These are phyloP conservation scores for Neosalanx taihuensis DNA, from an alignment of 2,797 vertebrate genomes.

Conservation along the genomic window DNA sequence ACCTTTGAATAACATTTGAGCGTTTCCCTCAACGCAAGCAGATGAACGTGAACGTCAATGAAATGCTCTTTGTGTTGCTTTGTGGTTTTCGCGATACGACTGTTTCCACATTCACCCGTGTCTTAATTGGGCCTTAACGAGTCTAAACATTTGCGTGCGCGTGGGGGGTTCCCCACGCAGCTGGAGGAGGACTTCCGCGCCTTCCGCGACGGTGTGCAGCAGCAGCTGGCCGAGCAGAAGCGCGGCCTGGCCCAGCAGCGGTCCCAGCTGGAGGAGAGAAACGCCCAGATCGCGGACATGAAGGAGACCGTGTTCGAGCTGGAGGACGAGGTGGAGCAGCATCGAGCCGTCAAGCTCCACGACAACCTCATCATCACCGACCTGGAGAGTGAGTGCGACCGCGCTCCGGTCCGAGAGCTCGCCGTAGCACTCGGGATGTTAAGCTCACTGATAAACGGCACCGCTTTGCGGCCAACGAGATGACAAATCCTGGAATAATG, in stretches of 20 bases:
- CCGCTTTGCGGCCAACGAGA: no score
- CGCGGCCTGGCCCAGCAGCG: constrained; percentile 77
- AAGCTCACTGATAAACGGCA: no score
- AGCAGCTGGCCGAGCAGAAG: constrained; percentile 80
- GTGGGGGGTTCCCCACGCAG: constrained; percentile 44
- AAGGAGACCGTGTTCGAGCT: constrained; percentile 87
- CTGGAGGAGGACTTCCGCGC: constrained; percentile 79
- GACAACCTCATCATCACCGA: constrained; percentile 87
- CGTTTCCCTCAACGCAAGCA: no score
- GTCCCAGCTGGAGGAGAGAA: constrained; percentile 79
- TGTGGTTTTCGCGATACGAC: no score
- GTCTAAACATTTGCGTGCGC: background rate
- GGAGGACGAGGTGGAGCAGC: constrained; percentile 87
- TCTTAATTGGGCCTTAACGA: no score
- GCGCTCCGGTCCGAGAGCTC: no score
- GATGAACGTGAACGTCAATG: no score
- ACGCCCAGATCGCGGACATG: constrained; percentile 82
- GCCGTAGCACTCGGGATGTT: no score
- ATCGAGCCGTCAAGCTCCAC: constrained; percentile 84
- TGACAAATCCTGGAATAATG: no score
- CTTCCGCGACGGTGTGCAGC: constrained; percentile 81
- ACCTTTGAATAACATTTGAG: no score
- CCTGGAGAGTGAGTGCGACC: constrained; percentile 78
- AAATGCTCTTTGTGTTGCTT: no score
- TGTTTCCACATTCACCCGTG: no score